A percentile compares a stretch with the other conserved stretches of the same genome.
Evolutionary conservation across 1,140 invertebrate species (phyloP).

Genomic region (Aplysia californica): DNA sequence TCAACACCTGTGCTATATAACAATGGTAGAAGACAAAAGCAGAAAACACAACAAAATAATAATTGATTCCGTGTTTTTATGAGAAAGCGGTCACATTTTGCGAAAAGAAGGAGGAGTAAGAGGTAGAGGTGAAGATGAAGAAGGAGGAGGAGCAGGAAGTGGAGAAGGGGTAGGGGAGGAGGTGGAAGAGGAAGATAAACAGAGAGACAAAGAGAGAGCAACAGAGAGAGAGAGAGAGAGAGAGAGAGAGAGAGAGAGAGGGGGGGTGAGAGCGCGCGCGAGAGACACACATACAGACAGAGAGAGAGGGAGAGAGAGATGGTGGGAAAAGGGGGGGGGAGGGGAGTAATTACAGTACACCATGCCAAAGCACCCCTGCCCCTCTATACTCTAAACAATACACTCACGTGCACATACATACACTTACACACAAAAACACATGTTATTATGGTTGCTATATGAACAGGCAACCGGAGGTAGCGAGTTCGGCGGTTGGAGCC

Average conservation of each 20-base stretch:
- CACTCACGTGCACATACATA: too few relatives aligned
- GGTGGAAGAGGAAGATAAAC: background rate
- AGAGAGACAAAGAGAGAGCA: background rate
- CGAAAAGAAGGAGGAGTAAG: background rate
- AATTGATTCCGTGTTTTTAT: too few relatives aligned
- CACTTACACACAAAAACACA: background rate
- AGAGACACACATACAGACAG: background rate
- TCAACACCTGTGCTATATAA: too few relatives aligned
- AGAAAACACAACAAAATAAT: too few relatives aligned
- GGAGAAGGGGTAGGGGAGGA: background rate
- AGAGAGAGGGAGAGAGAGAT: background rate
- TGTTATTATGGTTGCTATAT: background rate
- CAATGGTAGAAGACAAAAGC: too few relatives aligned
- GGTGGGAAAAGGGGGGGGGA: background rate
- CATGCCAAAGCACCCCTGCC: background rate
- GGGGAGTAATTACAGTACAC: background rate
- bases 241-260: background rate
- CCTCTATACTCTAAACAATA: too few relatives aligned
- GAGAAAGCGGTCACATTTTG: too few relatives aligned
- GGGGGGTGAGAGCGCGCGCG: background rate
- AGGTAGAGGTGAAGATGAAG: background rate
- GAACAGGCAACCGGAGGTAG: background rate
- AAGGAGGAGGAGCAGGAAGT: background rate
- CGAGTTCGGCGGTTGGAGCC: background rate
- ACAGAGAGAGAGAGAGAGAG: constrained; percentile 1